Percentiles rank a stretch among this genome's conserved stretches.
phyloP scores from a whole-genome alignment of 2,888 invertebrate genomes.

The Sylvicola cinctus region DNA sequence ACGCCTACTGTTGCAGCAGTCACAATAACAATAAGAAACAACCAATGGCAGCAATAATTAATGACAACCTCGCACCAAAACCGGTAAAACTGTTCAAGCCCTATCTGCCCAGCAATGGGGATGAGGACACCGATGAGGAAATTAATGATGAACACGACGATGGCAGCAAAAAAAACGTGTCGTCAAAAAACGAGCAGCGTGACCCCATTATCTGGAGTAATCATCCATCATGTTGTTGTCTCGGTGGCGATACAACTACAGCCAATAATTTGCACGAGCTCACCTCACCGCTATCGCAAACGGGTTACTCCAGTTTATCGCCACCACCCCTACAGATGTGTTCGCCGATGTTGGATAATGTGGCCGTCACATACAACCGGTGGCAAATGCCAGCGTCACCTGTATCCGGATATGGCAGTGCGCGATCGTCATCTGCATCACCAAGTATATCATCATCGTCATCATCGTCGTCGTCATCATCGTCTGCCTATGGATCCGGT shows the following conservation, averaged over 20 bases:
- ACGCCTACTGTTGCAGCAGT: neutral
- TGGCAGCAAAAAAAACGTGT: neutral
- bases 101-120: constrained; percentile 45
- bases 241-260: neutral
- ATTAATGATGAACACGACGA: neutral
- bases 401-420: constrained; percentile 25
- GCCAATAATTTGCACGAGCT: too few species aligned
- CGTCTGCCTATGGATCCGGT: too few species aligned
- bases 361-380: too few species aligned
- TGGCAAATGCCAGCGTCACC: too few species aligned
- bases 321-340: too few species aligned
- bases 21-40: constrained; percentile 2
- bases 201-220: constrained; percentile 22
- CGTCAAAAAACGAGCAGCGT: constrained; percentile 11
- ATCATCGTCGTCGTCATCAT: constrained; percentile 10
- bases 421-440: constrained; percentile 15
- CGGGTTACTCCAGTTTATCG: constrained; percentile 8
- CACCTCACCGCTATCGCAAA: too few species aligned
- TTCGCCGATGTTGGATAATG: too few species aligned
- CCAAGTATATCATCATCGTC: constrained; percentile 3
- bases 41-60: neutral
- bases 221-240: constrained; percentile 12
- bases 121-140: constrained; percentile 25
- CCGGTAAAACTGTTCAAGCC: constrained; percentile 61
- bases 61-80: constrained; percentile 27